Evolutionary conservation across 2,888 invertebrate genomes (phyloP), one percentile per base, ranked within the genome.

Genomic region (Craniophora ligustri): DNA sequence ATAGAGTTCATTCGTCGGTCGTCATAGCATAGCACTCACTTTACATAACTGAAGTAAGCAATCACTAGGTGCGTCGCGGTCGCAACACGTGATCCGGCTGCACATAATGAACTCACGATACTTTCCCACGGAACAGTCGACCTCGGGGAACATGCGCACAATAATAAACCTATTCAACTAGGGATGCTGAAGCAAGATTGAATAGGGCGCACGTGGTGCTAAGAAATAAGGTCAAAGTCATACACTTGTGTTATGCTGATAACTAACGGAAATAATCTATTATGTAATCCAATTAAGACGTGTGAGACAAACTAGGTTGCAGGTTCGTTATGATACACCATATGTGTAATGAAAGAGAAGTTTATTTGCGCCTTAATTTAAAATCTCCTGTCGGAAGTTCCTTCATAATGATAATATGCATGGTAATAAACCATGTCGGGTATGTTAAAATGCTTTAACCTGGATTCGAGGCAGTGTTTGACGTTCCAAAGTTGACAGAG

Each of bases 1-100:
- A 91, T 92, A 92, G 87, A 87, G 87, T 88, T 87, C 86, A 89
- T 86, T 89, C 85, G 86, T 82, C 84, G 83, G 86, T 88, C 89
- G 87, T 87, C 89, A 89, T 85, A 84, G 82, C 89, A 89, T 85
- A 83, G 82, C 84, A 88, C 83, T 85, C 82, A 84, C 85, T 91
- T 91, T 91, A 90, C 90, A 90, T 90, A 91, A 91, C 88, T 83
- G 83, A 85, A 86, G 83, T 78, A 80, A 82, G 77, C 75, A 72
- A 81, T 61, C 78, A 76, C 86, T 86, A 86, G 83, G 86, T 86
- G 85, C 80, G 84, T 74, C 72, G 60, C 62, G 63, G 46, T 35
- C 46, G 21, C 65, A 71, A 72, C 86, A 85, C 88, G 87, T 86
- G 85, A 87, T 81, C 68, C 68, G 50, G 53, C 60, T 41, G 61